A percentile compares a stretch with the other conserved stretches of the same genome.
phyloP scores from a whole-genome alignment of 1,140 invertebrate species.

The Nylanderia fulva region DNA sequence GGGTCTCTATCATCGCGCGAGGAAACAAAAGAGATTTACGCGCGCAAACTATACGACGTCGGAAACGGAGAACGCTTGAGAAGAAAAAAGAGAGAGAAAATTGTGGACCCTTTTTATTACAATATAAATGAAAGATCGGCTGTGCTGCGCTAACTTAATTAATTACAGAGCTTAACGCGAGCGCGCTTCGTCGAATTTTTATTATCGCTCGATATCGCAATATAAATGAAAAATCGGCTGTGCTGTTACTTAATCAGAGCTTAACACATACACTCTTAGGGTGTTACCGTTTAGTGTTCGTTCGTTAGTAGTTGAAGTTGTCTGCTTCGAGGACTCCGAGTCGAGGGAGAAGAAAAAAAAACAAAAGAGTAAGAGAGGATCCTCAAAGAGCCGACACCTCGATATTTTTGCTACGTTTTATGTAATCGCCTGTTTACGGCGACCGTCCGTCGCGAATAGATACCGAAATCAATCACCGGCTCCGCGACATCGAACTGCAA shows the following conservation, averaged over 20 bases:
- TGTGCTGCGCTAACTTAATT: slow-evolving; percentile 38
- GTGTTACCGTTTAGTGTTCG: slow-evolving; percentile 40
- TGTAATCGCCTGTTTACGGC: slow-evolving; percentile 61
- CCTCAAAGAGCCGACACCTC: slow-evolving; percentile 13
- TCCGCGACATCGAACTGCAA: slow-evolving; percentile 9
- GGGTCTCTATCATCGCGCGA: background rate
- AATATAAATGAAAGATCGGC: slow-evolving; percentile 36
- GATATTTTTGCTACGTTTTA: slow-evolving; percentile 80
- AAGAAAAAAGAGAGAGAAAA: background rate
- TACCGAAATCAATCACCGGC: no score
- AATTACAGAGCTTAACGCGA: slow-evolving; percentile 40
- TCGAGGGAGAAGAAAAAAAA: background rate
- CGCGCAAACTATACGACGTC: background rate
- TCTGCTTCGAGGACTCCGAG: background rate
- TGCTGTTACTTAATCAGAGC: slow-evolving; percentile 69
- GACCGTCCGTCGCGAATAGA: slow-evolving; percentile 21
- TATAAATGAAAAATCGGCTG: slow-evolving; percentile 74
- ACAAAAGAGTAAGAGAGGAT: background rate
- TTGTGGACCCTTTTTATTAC: background rate
- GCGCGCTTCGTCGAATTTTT: slow-evolving; percentile 19
- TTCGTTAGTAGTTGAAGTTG: slow-evolving; percentile 17
- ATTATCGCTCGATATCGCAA: slow-evolving; percentile 46
- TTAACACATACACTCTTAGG: slow-evolving; percentile 64
- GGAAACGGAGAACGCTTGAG: background rate
- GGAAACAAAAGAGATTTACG: background rate